Percentiles rank a stretch among this genome's conserved stretches.
Conservation (phyloP, 2,797 vertebrate genomes). For the Carcharodon carcharias region DNA sequence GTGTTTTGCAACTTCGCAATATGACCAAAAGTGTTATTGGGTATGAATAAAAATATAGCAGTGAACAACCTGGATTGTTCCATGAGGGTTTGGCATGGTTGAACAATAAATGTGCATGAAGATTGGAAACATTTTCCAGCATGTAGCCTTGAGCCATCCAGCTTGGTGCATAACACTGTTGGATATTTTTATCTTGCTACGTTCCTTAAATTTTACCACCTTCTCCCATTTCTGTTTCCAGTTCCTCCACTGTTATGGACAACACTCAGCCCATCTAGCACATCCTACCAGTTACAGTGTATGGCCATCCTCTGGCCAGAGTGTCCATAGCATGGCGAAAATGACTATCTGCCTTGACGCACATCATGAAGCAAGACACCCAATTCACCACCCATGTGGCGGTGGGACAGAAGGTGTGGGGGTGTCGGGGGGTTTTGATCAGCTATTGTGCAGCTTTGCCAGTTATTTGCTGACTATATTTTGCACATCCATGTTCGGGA, state of each 20-base stretch:
- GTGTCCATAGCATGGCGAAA: not conserved
- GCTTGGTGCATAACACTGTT: not conserved
- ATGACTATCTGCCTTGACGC: not conserved
- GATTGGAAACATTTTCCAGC: not conserved
- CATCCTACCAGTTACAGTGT: not conserved
- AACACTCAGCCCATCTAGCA: not conserved
- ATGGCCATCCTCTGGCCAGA: not conserved
- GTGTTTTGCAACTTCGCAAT: no score
- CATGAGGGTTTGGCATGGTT: not conserved
- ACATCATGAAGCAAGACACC: no score
- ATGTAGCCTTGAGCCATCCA: not conserved
- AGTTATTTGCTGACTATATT: not conserved
- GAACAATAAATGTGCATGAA: not conserved
- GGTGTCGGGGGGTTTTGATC: not conserved
- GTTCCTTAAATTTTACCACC: not conserved
- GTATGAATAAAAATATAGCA: no score
- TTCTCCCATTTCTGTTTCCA: not conserved
- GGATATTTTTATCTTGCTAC: not conserved
- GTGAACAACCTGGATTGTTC: not conserved
- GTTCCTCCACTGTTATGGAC: not conserved
- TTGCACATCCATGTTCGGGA: not conserved
- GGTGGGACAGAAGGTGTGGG: no score
- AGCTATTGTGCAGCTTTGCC: not conserved
- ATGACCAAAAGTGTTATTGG: no score
- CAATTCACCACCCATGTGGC: not conserved